phyloP scores from a whole-genome alignment of 2,888 invertebrate genomes.

The Philereme vetulata region DNA sequence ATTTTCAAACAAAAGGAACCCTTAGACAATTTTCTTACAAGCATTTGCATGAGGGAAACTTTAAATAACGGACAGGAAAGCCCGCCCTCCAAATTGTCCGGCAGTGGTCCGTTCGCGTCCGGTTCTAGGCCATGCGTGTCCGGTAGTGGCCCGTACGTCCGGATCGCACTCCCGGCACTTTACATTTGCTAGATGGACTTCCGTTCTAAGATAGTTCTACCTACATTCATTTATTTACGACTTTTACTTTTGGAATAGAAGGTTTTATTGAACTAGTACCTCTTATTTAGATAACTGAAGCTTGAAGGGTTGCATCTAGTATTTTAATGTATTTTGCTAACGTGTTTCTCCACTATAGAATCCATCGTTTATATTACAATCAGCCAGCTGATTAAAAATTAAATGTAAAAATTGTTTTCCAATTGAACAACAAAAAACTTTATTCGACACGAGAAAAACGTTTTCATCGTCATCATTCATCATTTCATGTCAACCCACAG shows the following conservation, averaged over 20 bases:
- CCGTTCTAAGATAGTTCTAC: constrained; percentile 56
- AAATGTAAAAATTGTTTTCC: no score
- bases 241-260: neutral
- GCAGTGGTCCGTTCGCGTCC: constrained; percentile 61
- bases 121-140: constrained; percentile 43
- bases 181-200: constrained; percentile 72
- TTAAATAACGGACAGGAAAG: constrained; percentile 60
- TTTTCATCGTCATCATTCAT: no score
- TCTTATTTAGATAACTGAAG: no score
- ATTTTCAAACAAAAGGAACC: neutral
- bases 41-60: constrained; percentile 44
- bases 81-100: constrained; percentile 61
- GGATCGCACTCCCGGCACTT: constrained; percentile 52
- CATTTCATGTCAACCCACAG: no score
- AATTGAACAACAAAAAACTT: no score
- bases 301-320: no score
- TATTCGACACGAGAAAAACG: no score
- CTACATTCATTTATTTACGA: constrained; percentile 36
- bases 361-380: no score
- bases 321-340: no score
- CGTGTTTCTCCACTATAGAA: no score
- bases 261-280: no score
- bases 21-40: constrained; percentile 38
- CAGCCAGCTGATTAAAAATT: no score
- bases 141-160: constrained; percentile 68